These are phyloP conservation scores for Cantharis rufa DNA, from an alignment of 2,888 invertebrate species.

Conservation along the genomic window DNA sequence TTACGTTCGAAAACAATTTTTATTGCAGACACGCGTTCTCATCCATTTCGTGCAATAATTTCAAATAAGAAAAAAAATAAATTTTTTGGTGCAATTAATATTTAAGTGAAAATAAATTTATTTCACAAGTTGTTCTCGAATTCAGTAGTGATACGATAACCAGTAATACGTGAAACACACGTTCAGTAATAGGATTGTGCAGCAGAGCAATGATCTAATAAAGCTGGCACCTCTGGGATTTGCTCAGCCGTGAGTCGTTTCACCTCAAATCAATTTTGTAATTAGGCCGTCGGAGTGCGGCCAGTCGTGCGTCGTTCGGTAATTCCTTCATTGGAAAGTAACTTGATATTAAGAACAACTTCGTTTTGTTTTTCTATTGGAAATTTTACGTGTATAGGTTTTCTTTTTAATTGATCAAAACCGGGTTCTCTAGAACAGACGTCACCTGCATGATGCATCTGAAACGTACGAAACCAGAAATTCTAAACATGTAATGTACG, in stretches of 20 bases:
- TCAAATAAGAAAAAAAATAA: not conserved
- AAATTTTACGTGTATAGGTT: not conserved
- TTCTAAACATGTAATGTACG: not conserved
- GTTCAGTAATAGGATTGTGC: constrained; percentile 49
- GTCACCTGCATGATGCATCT: not conserved
- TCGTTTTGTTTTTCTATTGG: not conserved
- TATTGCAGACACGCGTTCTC: not conserved
- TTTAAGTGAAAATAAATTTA: constrained; percentile 13
- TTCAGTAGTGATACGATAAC: constrained; percentile 26
- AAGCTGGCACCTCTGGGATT: constrained; percentile 49
- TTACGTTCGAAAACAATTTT: not conserved
- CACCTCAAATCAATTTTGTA: constrained; percentile 53
- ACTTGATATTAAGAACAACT: constrained; percentile 38
- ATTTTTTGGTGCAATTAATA: not conserved
- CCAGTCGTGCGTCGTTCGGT: constrained; percentile 46
- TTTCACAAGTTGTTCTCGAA: constrained; percentile 19
- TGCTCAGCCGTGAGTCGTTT: constrained; percentile 49
- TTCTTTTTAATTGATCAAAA: not conserved
- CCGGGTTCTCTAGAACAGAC: not conserved
- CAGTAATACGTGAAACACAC: constrained; percentile 31
- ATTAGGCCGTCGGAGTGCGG: constrained; percentile 47
- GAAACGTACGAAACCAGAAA: not conserved
- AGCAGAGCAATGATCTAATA: constrained; percentile 52
- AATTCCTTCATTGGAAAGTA: constrained; percentile 48
- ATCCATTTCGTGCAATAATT: not conserved